phyloP scores from a whole-genome alignment of 2,888 invertebrate genomes.

The Steinernema scapterisci region DNA sequence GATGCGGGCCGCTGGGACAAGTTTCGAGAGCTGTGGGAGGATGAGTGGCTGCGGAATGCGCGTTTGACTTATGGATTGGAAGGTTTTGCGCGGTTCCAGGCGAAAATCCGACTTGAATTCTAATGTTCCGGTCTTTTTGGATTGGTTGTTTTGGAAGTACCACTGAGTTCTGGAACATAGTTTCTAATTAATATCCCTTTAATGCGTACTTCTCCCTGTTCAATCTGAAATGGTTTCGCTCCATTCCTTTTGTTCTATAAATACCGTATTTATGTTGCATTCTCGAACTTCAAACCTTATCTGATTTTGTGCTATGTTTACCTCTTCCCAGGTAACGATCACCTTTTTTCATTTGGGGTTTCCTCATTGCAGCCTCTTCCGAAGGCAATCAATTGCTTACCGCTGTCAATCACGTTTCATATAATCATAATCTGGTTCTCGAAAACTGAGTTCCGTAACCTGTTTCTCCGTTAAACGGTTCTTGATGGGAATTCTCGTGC shows the following conservation, averaged over 20 bases:
- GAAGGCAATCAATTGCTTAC: neutral
- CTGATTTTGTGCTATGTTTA: neutral
- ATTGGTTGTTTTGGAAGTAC: neutral
- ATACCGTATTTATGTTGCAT: neutral
- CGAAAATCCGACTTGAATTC: neutral
- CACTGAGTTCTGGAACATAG: neutral
- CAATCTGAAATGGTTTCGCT: too few relatives aligned
- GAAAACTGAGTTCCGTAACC: neutral
- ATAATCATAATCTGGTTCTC: neutral
- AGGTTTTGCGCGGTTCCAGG: neutral
- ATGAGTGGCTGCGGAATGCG: constrained; percentile 29
- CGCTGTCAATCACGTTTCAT: neutral
- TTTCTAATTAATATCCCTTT: neutral
- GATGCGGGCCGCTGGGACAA: constrained; percentile 15
- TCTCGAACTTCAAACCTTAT: neutral
- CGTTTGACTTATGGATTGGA: constrained; percentile 14
- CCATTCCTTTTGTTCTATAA: too few relatives aligned
- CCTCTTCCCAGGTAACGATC: neutral
- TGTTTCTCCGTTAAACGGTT: neutral
- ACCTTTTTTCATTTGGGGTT: neutral
- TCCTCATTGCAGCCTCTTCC: neutral
- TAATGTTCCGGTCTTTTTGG: neutral
- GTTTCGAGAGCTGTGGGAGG: constrained; percentile 5
- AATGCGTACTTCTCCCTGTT: neutral
- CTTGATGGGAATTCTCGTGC: neutral